Evolutionary conservation across 1,140 invertebrate species (phyloP).

Genomic region (Bombyx mori): ASM3026992v2 NC_085123.1:11921501-11922000

Average conservation of each 20-base stretch:
- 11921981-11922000: too few species aligned
- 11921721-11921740: conserved; percentile 92
- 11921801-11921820: conserved; percentile 15
- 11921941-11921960: too few species aligned
- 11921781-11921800: conserved; percentile 96
- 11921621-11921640: conserved; percentile 97
- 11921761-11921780: conserved; percentile 90
- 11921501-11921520: too few species aligned
- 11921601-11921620: not conserved
- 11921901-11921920: too few species aligned
- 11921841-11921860: not conserved
- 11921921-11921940: too few species aligned
- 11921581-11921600: not conserved
- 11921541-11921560: too few species aligned
- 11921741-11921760: conserved; percentile 84
- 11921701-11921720: conserved; percentile 92
- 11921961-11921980: too few species aligned
- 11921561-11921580: not conserved
- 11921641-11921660: conserved; percentile 95
- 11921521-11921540: too few species aligned
- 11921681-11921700: conserved; percentile 93
- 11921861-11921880: not conserved
- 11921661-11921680: conserved; percentile 95
- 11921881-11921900: too few species aligned
- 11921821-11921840: not conserved